Evolutionary conservation across 2,888 invertebrate species (phyloP), one percentile per base, ranked within the genome.

Genomic region (Gortyna flavago): DNA sequence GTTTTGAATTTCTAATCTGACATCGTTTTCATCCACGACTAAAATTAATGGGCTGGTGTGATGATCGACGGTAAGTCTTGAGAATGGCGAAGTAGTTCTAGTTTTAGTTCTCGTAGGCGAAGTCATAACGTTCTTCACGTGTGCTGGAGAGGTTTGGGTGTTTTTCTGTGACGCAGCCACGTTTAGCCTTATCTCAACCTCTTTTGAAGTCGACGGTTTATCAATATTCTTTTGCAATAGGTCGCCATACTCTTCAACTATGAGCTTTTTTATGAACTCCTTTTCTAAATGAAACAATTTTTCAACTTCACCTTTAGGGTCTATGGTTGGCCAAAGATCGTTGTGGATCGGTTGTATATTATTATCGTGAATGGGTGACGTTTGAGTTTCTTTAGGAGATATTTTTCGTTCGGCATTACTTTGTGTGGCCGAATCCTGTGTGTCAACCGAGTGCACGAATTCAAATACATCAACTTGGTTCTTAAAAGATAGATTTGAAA

Each of bases 61-160:
- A 29, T 93, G 93, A 80, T 95, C 94, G 4, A 94, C 90, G 4
- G 92, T 93, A 2, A 92, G 72, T 3, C 66, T 62, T 54, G 85
- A 79, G 72, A 96, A 92, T 29, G 96, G 96, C 5, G 97, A 97
- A 25, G 96, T 97, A 0, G 96, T 94, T 81, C 96, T 93, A 2
- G 95, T 95, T 87, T 96, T 96, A 25, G 94, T 95, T 85, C 83
- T 93, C 38, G 93, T 94, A 9, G 97, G 97, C 29, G 97, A 97
- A 2, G 97, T 97, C 96, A 96, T 97, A 1, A 95, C 93, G 87
- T 93, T 92, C 88, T 95, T 96, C 0, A 95, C 95, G 62, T 92
- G 95, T 54, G 95, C 94, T 6, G 96, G 96, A 11, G 97, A 96
- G 0, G 97, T 97, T 87, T 97, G 97, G 6, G 97, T 97, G 73